Conservation (phyloP, 2,888 invertebrate species). For the Clivina fossor region DNA sequence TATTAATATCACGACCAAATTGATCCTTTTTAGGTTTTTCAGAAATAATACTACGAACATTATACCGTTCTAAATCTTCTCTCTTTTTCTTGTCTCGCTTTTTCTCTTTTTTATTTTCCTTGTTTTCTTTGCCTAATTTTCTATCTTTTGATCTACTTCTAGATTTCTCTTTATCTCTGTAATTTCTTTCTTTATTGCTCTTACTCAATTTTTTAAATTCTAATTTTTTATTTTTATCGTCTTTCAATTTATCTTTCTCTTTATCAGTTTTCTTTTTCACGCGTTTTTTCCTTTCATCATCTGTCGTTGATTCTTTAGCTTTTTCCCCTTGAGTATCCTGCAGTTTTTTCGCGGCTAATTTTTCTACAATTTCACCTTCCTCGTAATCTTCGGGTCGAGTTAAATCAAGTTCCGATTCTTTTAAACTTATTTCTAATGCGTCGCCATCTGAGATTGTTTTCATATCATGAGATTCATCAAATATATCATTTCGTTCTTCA, state of each 20-base stretch:
- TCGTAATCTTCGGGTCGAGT: conserved; percentile 55
- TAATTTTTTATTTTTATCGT: conserved; percentile 52
- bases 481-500: conserved; percentile 67
- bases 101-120: conserved; percentile 46
- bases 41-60: conserved; percentile 76
- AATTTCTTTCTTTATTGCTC: conserved; percentile 74
- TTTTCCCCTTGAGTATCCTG: conserved; percentile 37
- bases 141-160: conserved; percentile 51
- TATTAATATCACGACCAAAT: conserved; percentile 68
- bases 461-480: conserved; percentile 59
- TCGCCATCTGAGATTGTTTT: conserved; percentile 52
- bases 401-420: conserved; percentile 54
- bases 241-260: conserved; percentile 45
- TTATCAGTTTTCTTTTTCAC: conserved; percentile 45
- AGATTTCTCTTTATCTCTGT: conserved; percentile 65
- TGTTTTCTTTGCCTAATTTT: conserved; percentile 45
- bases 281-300: conserved; percentile 38
- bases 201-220: conserved; percentile 79
- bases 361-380: conserved; percentile 63
- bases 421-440: conserved; percentile 53
- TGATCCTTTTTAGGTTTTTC: conserved; percentile 74
- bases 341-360: conserved; percentile 42
- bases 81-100: conserved; percentile 63
- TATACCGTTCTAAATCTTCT: conserved; percentile 78
- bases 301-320: conserved; percentile 37